Evolutionary conservation across 2,113 vertebrate genomes (phyloP), one percentile per base, ranked within the genome.

Genomic region (Macrotus californicus): DNA sequence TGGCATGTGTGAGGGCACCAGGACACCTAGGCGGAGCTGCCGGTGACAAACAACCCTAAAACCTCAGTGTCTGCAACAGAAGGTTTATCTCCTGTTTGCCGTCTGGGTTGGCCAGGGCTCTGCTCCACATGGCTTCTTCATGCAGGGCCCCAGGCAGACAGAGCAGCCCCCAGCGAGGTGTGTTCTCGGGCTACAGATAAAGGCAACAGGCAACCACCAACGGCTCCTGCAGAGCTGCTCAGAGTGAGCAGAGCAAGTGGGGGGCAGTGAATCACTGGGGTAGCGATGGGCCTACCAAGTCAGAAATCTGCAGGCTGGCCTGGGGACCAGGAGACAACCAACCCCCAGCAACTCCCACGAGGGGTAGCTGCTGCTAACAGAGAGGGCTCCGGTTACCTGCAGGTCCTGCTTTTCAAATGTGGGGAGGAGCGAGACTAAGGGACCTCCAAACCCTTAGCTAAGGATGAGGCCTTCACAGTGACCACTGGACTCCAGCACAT

Each of bases 1-100:
- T 16, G 29, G 31, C 6, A 6, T 0, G 10, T 8, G 4, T 24
- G 14, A 36, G 54, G 73, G 15, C 22, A 0, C 64, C 18, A 4
- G 43, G 56, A 31, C 59, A 39, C 43, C 26, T 6, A 4, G 34
- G 14, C 1, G 4, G 59, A 67, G 59, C n/a, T 29, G 56, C 12
- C 21, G 0, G 15, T 13, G 24, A 50, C 87, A 50, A 13, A 16
- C 34, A 2, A 4, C 21, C 22, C 9, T 19, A 14, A 36, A 19
- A 15, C 36, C 72, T 36, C 22, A 13, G 56, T 1, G 34, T 13
- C 56, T 14, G 21, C 54, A 77, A 6, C 11, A 36, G 43, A 19
- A 76, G 87, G 46, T 79, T 19, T 52, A 29, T 6, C 50, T 64
- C 56, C 73, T 14, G 34, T 9, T 3, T 5, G 56, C 3, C 1